Evolutionary conservation across 2,888 invertebrate species (phyloP).

Genomic region (Drosophila seclusa): DNA sequence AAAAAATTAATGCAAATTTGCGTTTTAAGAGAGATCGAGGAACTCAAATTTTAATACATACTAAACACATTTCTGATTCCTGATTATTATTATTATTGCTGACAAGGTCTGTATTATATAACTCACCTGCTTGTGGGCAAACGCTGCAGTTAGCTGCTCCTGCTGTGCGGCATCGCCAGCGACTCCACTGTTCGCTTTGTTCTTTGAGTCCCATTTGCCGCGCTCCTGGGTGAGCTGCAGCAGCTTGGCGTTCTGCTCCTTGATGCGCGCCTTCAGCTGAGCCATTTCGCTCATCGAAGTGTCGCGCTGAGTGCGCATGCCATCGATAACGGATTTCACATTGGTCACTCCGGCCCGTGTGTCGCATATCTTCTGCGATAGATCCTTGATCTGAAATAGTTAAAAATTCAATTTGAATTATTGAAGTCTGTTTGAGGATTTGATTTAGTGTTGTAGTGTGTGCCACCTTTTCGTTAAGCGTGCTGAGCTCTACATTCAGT

Average conservation of each 20-base stretch:
- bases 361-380: conserved; percentile 92
- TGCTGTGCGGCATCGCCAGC: conserved; percentile 85
- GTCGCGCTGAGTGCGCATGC: conserved; percentile 97
- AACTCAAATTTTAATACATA: not conserved
- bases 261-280: conserved; percentile 91
- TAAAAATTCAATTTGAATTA: not conserved
- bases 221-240: conserved; percentile 93
- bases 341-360: conserved; percentile 94
- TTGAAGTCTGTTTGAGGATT: not conserved
- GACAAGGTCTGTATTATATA: not conserved
- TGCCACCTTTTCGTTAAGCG: conserved; percentile 85
- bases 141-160: conserved; percentile 87
- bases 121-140: conserved; percentile 87
- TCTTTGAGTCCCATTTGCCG: conserved; percentile 90
- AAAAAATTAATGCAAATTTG: not conserved
- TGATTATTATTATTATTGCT: not conserved
- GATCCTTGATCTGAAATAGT: conserved; percentile 88
- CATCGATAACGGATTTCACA: conserved; percentile 97
- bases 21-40: not conserved
- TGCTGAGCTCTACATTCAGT: conserved; percentile 91
- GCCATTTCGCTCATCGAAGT: conserved; percentile 94
- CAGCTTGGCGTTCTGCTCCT: conserved; percentile 93
- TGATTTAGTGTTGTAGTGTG: too few species aligned
- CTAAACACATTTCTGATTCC: not conserved
- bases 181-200: conserved; percentile 74